Evolutionary conservation across 2,797 vertebrate genomes (phyloP).

Genomic region (Mormyrops boulengeri): DNA sequence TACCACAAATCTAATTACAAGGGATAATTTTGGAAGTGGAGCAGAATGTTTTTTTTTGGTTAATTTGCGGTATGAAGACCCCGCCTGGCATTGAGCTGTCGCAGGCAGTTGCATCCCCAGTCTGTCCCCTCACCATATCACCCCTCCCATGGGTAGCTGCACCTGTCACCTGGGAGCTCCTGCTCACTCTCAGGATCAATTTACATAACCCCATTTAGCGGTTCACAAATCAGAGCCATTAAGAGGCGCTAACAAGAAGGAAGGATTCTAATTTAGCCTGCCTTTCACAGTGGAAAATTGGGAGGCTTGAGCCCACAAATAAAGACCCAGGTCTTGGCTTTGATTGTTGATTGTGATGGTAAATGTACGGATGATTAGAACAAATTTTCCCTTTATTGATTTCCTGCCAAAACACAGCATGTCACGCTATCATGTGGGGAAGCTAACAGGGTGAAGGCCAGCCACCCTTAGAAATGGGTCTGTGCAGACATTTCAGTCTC

Average conservation of each 20-base stretch:
- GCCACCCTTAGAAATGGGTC: slow-evolving; percentile 67
- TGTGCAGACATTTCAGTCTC: slow-evolving; percentile 21
- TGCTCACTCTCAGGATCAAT: slow-evolving; percentile 98
- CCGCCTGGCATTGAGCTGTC: slow-evolving; percentile 22
- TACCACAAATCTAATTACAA: neutral
- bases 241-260: slow-evolving; percentile 99
- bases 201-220: slow-evolving; percentile 99
- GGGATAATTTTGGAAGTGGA: slow-evolving; percentile 33
- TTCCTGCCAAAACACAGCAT: slow-evolving; percentile 99
- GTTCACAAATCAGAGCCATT: slow-evolving; percentile 99
- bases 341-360: slow-evolving; percentile 99
- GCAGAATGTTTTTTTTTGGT: slow-evolving; percentile 22
- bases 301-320: slow-evolving; percentile 98
- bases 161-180: slow-evolving; percentile 99
- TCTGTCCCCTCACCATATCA: slow-evolving; percentile 21
- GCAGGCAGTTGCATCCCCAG: slow-evolving; percentile 39
- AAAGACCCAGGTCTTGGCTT: slow-evolving; percentile 99
- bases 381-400: slow-evolving; percentile 99
- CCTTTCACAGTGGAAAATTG: slow-evolving; percentile 99
- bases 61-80: neutral
- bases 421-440: slow-evolving; percentile 81
- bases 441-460: slow-evolving; percentile 42
- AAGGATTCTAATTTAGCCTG: slow-evolving; percentile 99
- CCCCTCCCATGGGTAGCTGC: slow-evolving; percentile 76
- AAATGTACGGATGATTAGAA: slow-evolving; percentile 99